Evolutionary conservation across 1,140 invertebrate genomes (phyloP), one percentile per base, ranked within the genome.

Genomic region (Propsilocerus akamusi): DNA sequence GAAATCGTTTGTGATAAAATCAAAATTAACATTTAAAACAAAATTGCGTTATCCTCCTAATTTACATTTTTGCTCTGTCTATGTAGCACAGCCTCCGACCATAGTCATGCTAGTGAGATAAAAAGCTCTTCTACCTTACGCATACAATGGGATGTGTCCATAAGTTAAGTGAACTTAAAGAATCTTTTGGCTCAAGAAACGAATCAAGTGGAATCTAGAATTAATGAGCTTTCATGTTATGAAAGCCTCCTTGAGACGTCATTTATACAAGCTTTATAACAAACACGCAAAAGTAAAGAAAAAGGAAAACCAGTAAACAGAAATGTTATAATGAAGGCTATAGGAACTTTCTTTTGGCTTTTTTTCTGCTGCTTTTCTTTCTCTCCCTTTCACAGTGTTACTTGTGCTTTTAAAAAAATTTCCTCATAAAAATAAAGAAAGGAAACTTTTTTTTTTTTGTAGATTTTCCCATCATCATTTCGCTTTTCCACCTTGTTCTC

Each of bases 1-100:
- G n/a, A 30, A 30, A 30, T 30, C 28, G 28, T 30, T 30, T 30
- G 17, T 41, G 34, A 41, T 41, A 41, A 41, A 41, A 41, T 41
- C 34, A 41, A 41, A 41, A 41, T 41, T 41, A 41, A 41, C 34
- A 41, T 41, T 41, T 41, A 41, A 41, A 17, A 41, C 34, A 41
- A 41, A 41, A 20, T 41, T 17, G 34, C 22, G 34, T 41, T 41
- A 41, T 41, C 34, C 34, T 41, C 34, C 14, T 5, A 41, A 41
- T 41, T 41, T 41, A 41, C 34, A 41, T 41, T 41, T 41, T 41
- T 20, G 8, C 22, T 41, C 34, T 41, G 17, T n/a, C n/a, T n/a
- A n/a, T n/a, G n/a, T n/a, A n/a, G n/a, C n/a, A n/a, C n/a, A n/a
- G n/a, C n/a, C n/a, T n/a, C n/a, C n/a, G n/a, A n/a, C n/a, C n/a